phyloP scores from a whole-genome alignment of 30 jellyfish, hydroid and myxozoan genomes.

The Catostylus mosaicus region DNA sequence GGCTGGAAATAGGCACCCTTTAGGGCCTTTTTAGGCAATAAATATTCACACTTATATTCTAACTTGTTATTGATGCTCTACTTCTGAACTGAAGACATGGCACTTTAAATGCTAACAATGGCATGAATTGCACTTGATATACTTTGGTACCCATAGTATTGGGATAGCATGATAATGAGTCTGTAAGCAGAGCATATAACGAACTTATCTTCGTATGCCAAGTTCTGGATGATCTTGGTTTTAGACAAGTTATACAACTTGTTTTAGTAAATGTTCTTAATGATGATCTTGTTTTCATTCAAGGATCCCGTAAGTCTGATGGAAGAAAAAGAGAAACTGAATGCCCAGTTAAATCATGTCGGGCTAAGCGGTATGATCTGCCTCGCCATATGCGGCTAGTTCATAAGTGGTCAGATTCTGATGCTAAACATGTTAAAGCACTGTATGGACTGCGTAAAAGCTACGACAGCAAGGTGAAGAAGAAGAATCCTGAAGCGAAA shows the following conservation, averaged over 20 bases:
- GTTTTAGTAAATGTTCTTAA: too few species aligned
- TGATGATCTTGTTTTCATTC: not conserved
- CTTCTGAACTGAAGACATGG: too few species aligned
- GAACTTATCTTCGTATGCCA: not conserved
- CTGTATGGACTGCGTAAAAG: conserved; percentile 36
- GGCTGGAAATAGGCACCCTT: too few species aligned
- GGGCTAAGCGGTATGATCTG: conserved; percentile 36
- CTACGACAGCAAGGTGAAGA: not conserved
- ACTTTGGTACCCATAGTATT: not conserved
- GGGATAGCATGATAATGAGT: not conserved
- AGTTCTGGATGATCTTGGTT: not conserved
- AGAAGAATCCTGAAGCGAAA: conserved; percentile 17
- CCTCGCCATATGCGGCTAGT: conserved; percentile 48
- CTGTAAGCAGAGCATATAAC: not conserved
- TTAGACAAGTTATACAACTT: not conserved
- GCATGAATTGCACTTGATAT: not conserved
- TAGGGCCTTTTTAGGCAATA: too few species aligned
- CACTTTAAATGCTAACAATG: not conserved
- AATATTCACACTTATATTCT: too few species aligned
- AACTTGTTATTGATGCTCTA: too few species aligned
- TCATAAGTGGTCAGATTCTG: conserved; percentile 42
- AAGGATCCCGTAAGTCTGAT: not conserved
- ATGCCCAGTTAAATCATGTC: conserved; percentile 41
- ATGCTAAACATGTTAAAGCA: conserved; percentile 50
- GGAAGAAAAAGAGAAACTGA: conserved; percentile 23